Conservation (phyloP, 2,888 invertebrate species). For the Hirtodrosophila trivittata region DNA sequence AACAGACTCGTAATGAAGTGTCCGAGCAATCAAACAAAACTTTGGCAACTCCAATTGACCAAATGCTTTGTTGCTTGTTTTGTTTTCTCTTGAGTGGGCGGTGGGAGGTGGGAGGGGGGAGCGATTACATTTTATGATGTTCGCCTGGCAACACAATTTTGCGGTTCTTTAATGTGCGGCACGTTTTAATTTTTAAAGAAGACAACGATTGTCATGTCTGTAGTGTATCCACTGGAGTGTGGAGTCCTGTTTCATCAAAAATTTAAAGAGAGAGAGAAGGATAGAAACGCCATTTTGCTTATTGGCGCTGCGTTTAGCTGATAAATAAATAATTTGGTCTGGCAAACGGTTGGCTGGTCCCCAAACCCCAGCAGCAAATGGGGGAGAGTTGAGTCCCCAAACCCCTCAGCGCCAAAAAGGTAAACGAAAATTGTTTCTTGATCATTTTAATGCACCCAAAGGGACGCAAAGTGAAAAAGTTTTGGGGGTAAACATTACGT, state of each 20-base stretch:
- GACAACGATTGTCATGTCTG: conserved; percentile 63
- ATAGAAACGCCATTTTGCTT: conserved; percentile 64
- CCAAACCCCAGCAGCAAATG: conserved; percentile 27
- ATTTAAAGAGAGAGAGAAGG: conserved; percentile 53
- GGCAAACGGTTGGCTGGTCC: conserved; percentile 33
- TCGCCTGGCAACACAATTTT: conserved; percentile 58
- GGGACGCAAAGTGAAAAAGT: conserved; percentile 71
- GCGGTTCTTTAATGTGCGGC: conserved; percentile 56
- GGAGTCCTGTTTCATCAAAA: conserved; percentile 64
- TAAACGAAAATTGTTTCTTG: conserved; percentile 83
- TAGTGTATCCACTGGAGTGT: conserved; percentile 7
- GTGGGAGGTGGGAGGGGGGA: too few relatives aligned
- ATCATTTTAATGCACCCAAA: conserved; percentile 83
- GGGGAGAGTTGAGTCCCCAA: conserved; percentile 17
- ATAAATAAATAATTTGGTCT: conserved; percentile 81
- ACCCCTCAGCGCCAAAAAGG: conserved; percentile 60
- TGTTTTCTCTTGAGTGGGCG: conserved; percentile 30
- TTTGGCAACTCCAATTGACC: conserved; percentile 44
- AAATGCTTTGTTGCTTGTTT: conserved; percentile 28
- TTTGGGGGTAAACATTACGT: conserved; percentile 61
- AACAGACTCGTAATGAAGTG: conserved; percentile 48
- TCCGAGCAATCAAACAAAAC: conserved; percentile 51
- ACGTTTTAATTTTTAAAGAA: conserved; percentile 53
- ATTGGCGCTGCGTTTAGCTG: conserved; percentile 71
- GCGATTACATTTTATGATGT: conserved; percentile 59